Evolutionary conservation across 2,888 invertebrate genomes (phyloP).

Genomic region (Brachypalpus laphriformis): DNA sequence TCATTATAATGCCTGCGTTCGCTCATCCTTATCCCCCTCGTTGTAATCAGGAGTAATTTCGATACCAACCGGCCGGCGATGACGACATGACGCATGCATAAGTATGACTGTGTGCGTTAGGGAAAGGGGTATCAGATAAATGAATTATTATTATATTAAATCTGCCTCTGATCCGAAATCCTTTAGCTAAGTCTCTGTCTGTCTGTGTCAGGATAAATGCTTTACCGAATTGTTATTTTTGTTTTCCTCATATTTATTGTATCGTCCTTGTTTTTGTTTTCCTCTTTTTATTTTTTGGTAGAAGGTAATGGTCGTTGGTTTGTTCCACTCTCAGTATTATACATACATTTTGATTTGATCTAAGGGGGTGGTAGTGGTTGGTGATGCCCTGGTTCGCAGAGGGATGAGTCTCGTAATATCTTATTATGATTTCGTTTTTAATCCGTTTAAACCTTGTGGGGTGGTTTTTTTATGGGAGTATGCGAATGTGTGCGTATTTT

Average conservation of each 20-base stretch:
- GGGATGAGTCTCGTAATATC: slow-evolving; percentile 24
- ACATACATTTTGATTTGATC: background rate
- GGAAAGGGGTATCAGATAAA: slow-evolving; percentile 38
- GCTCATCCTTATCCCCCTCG: slow-evolving; percentile 50
- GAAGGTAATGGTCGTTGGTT: background rate
- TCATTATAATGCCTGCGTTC: slow-evolving; percentile 69
- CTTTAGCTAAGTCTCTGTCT: slow-evolving; percentile 14
- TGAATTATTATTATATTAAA: slow-evolving; percentile 70
- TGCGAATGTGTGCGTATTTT: background rate
- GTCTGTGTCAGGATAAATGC: slow-evolving; percentile 20
- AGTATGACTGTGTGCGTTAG: background rate
- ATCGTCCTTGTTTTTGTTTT: slow-evolving; percentile 20
- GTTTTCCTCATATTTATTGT: slow-evolving; percentile 1
- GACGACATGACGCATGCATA: slow-evolving; percentile 35
- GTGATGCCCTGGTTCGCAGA: background rate
- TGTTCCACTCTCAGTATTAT: slow-evolving; percentile 42
- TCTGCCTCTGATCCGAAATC: slow-evolving; percentile 65
- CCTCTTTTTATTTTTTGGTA: slow-evolving; percentile 1
- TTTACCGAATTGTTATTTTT: slow-evolving; percentile 18
- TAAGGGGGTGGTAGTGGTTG: background rate
- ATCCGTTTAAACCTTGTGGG: slow-evolving; percentile 55
- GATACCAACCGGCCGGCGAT: slow-evolving; percentile 29
- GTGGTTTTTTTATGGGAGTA: slow-evolving; percentile 17
- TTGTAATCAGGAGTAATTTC: slow-evolving; percentile 40
- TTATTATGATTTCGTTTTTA: slow-evolving; percentile 56